phyloP scores from a whole-genome alignment of 1,140 invertebrate genomes.

The Cherax destructor region DNA sequence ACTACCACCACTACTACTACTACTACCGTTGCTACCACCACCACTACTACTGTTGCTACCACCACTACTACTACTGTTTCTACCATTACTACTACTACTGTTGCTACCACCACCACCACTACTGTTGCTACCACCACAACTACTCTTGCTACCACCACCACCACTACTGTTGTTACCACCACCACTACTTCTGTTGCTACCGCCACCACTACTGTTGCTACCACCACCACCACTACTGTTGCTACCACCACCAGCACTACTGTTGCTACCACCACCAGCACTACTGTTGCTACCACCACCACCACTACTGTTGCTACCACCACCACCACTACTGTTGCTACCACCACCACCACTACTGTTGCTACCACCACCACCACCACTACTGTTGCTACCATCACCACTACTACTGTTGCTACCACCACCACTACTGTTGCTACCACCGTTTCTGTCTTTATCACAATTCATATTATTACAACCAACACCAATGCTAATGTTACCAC shows the following conservation, averaged over 20 bases:
- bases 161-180: too few relatives aligned
- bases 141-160: too few relatives aligned
- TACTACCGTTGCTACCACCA: too few relatives aligned
- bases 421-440: neutral
- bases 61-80: too few relatives aligned
- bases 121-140: too few relatives aligned
- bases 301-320: neutral
- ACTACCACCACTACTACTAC: too few relatives aligned
- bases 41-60: too few relatives aligned
- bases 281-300: neutral
- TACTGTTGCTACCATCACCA: neutral
- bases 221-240: neutral
- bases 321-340: neutral
- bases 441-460: neutral
- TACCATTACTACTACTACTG: neutral
- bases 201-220: too few relatives aligned
- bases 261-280: neutral
- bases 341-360: neutral
- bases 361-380: constrained; percentile 6
- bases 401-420: neutral
- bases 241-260: neutral
- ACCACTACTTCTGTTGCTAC: neutral
- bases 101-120: neutral
- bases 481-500: neutral
- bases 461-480: neutral